These are phyloP conservation scores for Teleiodes luculella DNA, from an alignment of 2,888 invertebrate genomes.

Conservation along the genomic window DNA sequence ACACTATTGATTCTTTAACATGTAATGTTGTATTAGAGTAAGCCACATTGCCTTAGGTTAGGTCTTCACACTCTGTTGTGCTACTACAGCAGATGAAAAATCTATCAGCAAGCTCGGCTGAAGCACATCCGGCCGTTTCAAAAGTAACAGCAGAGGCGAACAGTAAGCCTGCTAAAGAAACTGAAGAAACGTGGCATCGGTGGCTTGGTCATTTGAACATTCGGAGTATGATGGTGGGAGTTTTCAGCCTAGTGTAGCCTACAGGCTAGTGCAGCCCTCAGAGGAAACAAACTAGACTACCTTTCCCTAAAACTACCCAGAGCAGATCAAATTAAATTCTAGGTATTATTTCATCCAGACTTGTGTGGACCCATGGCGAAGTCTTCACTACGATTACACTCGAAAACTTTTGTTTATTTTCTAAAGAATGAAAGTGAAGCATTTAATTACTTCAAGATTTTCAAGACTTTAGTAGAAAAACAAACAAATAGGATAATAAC, in stretches of 20 bases:
- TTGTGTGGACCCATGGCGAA: conserved; percentile 36
- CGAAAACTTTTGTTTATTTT: conserved; percentile 19
- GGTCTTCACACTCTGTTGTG: neutral
- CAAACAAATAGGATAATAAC: conserved; percentile 11
- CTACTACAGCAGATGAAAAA: neutral
- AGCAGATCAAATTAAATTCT: conserved; percentile 25
- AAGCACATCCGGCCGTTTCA: neutral
- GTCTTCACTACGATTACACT: conserved; percentile 16
- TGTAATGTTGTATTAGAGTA: neutral
- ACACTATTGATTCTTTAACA: neutral
- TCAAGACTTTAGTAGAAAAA: conserved; percentile 11
- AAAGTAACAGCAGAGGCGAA: neutral
- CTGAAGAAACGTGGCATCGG: conserved; percentile 20
- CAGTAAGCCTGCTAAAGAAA: neutral
- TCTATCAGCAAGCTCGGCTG: neutral
- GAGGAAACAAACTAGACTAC: conserved; percentile 19
- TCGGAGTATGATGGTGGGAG: conserved; percentile 14
- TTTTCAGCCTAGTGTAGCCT: conserved; percentile 14
- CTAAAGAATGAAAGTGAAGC: conserved; percentile 14
- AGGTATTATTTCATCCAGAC: conserved; percentile 42
- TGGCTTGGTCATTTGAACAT: conserved; percentile 20
- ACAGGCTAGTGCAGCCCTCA: too few species aligned
- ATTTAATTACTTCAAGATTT: conserved; percentile 11
- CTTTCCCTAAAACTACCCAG: conserved; percentile 10
- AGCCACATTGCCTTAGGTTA: neutral